Percentiles rank a stretch among this genome's conserved stretches.
Conservation (phyloP, 2,888 invertebrate genomes). For the Ophion slaviceki region DNA sequence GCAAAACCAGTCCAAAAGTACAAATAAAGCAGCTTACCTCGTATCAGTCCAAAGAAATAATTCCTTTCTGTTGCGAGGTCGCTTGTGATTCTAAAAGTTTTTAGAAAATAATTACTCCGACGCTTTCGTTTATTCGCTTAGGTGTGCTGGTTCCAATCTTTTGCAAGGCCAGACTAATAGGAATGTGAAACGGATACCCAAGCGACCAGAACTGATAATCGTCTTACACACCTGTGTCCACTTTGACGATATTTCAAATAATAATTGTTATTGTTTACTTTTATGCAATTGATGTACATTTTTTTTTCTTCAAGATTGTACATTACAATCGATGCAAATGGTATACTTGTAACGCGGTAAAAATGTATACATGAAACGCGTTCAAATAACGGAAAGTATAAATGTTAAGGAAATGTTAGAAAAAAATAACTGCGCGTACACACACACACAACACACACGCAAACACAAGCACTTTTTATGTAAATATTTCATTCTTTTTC, state of each 20-base stretch:
- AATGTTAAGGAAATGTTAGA: constrained; percentile 52
- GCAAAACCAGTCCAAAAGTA: constrained; percentile 54
- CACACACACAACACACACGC: constrained; percentile 12
- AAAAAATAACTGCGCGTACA: not conserved
- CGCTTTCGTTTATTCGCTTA: not conserved
- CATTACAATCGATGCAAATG: constrained; percentile 69
- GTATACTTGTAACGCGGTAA: constrained; percentile 64
- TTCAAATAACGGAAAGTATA: constrained; percentile 61
- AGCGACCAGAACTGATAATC: constrained; percentile 8
- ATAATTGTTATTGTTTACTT: constrained; percentile 35
- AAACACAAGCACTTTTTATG: constrained; percentile 65
- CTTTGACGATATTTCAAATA: constrained; percentile 22
- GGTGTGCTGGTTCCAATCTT: constrained; percentile 3
- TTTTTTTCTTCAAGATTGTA: constrained; percentile 67
- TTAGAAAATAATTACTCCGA: not conserved
- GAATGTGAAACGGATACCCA: not conserved
- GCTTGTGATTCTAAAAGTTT: constrained; percentile 7
- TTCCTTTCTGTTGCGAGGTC: not conserved
- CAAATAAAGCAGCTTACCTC: constrained; percentile 57
- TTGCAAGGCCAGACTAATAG: not conserved
- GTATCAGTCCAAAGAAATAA: constrained; percentile 44
- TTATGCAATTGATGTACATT: constrained; percentile 42
- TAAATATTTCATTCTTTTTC: constrained; percentile 70
- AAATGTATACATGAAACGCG: constrained; percentile 67
- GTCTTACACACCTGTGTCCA: constrained; percentile 26